Conservation (phyloP, 1,140 invertebrate species). For the Bombus impatiens region DNA sequence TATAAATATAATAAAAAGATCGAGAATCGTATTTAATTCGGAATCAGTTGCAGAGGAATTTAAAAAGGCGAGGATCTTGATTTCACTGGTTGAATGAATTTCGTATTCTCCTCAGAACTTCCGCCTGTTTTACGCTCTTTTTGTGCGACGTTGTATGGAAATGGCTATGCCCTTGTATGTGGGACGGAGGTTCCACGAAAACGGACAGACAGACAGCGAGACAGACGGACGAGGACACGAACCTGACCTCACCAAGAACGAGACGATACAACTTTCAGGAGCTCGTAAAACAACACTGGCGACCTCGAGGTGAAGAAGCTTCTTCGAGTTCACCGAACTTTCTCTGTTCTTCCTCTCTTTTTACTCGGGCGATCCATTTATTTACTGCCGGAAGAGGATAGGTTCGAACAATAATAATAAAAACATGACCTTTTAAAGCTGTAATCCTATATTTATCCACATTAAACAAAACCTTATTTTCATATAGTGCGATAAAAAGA, state of each 20-base stretch:
- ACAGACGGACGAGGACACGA: slow-evolving; percentile 70
- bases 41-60: neutral
- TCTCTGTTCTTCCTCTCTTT: slow-evolving; percentile 23
- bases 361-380: neutral
- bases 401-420: neutral
- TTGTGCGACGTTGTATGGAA: slow-evolving; percentile 33
- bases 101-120: slow-evolving; percentile 17
- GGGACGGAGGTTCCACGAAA: neutral
- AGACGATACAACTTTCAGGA: slow-evolving; percentile 7
- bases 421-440: too few species aligned
- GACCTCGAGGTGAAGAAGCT: slow-evolving; percentile 39
- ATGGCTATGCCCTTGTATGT: neutral
- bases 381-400: neutral
- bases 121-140: neutral
- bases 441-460: neutral
- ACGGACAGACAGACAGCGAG: slow-evolving; percentile 7
- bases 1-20: neutral
- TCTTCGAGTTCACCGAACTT: slow-evolving; percentile 27
- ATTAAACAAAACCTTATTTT: neutral
- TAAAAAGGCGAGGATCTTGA: neutral
- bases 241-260: slow-evolving; percentile 49
- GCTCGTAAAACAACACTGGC: slow-evolving; percentile 25
- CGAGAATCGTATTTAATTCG: neutral
- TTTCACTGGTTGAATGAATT: neutral
- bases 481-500: neutral